Conservation (phyloP, 1,140 invertebrate species). For the Calliphora vicina region DNA sequence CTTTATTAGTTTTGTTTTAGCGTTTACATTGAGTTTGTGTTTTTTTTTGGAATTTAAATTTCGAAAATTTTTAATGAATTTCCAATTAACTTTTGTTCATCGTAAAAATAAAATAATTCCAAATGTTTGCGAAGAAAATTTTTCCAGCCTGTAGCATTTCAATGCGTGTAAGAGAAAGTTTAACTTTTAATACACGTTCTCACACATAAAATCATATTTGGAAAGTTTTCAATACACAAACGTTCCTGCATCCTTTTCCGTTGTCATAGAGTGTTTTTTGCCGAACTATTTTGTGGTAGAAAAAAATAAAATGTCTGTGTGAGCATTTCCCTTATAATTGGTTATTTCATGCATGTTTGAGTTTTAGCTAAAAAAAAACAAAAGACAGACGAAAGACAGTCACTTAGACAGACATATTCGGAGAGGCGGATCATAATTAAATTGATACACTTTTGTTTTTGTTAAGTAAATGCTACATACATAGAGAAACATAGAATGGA, state of each 20-base stretch:
- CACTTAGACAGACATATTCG: not conserved
- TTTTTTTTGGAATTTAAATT: no score
- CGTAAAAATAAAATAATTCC: no score
- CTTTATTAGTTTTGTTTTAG: no score
- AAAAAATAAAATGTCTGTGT: not conserved
- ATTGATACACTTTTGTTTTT: constrained; percentile 22
- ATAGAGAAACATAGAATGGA: no score
- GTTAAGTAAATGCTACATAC: no score
- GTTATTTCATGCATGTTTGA: constrained; percentile 35
- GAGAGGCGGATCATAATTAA: constrained; percentile 8
- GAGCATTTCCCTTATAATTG: constrained; percentile 14
- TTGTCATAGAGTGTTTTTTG: not conserved
- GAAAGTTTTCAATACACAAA: not conserved
- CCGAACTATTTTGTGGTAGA: not conserved
- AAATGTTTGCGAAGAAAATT: not conserved
- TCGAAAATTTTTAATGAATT: no score
- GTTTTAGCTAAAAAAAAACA: not conserved
- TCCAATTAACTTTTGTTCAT: no score
- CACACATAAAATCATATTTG: not conserved
- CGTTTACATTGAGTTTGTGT: no score
- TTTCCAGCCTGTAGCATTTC: not conserved
- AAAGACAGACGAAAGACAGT: not conserved
- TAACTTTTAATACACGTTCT: not conserved
- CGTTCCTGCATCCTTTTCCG: not conserved
- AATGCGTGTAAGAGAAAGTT: not conserved